Conservation (phyloP, 2,888 invertebrate species). For the Sphaeridia pumilis region DNA sequence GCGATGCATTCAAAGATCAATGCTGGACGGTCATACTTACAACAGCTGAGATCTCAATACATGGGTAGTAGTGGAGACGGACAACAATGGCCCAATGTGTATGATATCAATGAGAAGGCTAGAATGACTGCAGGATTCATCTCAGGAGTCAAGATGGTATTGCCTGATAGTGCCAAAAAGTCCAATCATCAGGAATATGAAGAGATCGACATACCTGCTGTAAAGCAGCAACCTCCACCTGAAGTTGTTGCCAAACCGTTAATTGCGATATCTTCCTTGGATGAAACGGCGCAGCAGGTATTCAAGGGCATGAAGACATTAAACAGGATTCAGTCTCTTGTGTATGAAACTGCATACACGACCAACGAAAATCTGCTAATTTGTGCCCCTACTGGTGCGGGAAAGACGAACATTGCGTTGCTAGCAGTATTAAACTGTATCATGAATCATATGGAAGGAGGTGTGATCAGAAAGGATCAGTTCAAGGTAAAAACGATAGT, state of each 20-base stretch:
- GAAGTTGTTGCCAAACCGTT: constrained; percentile 52
- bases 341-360: constrained; percentile 87
- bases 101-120: constrained; percentile 61
- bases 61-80: constrained; percentile 9
- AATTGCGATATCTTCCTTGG: constrained; percentile 52
- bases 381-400: constrained; percentile 98
- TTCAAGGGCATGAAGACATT: constrained; percentile 75
- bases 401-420: constrained; percentile 97
- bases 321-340: constrained; percentile 91
- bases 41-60: background rate
- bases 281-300: constrained; percentile 74
- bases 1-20: constrained; percentile 7
- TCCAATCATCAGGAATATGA: constrained; percentile 65
- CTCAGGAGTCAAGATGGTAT: constrained; percentile 59
- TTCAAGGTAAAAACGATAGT: constrained; percentile 59
- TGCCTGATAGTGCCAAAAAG: constrained; percentile 67
- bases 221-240: constrained; percentile 45
- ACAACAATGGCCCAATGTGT: constrained; percentile 71
- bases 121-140: constrained; percentile 58
- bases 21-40: background rate
- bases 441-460: constrained; percentile 63
- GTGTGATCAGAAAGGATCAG: constrained; percentile 72
- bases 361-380: constrained; percentile 94
- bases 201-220: constrained; percentile 71
- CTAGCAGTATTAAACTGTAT: constrained; percentile 83